Evolutionary conservation across 2,888 invertebrate species (phyloP).

Genomic region (Conomelus anceps): DNA sequence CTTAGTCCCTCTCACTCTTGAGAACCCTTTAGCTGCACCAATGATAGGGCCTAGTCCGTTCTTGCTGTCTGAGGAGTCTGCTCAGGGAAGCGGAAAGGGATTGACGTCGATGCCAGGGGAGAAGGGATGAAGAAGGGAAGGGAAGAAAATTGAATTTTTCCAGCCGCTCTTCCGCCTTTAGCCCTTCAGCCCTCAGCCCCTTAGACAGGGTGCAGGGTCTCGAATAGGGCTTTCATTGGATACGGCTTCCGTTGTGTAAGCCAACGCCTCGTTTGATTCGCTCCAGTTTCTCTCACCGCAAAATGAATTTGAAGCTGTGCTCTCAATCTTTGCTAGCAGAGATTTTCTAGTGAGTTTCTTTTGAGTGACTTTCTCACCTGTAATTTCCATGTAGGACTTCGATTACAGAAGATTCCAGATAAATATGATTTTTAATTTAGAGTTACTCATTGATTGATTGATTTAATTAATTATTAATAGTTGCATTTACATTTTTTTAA

Average conservation of each 20-base stretch:
- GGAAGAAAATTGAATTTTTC: neutral
- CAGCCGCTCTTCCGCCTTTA: neutral
- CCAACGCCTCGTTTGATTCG: neutral
- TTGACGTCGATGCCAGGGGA: neutral
- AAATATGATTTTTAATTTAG: too few species aligned
- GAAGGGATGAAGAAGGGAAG: too few species aligned
- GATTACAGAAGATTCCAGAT: neutral
- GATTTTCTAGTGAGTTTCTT: neutral
- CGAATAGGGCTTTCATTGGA: neutral
- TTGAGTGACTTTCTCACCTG: neutral
- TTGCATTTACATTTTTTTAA: too few species aligned
- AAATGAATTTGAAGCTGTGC: neutral
- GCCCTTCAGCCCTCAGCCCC: neutral
- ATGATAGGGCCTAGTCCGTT: neutral
- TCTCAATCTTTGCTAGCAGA: neutral
- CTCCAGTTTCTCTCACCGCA: too few species aligned
- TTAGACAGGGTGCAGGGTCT: neutral
- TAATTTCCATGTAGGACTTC: neutral
- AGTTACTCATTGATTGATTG: too few species aligned
- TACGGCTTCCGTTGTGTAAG: neutral
- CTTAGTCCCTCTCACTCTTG: neutral
- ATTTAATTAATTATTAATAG: too few species aligned
- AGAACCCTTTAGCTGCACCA: neutral
- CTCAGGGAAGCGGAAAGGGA: neutral
- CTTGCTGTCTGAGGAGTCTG: neutral